Conservation (phyloP, 2,113 vertebrate genomes). For the Bujurquina vittata region DNA sequence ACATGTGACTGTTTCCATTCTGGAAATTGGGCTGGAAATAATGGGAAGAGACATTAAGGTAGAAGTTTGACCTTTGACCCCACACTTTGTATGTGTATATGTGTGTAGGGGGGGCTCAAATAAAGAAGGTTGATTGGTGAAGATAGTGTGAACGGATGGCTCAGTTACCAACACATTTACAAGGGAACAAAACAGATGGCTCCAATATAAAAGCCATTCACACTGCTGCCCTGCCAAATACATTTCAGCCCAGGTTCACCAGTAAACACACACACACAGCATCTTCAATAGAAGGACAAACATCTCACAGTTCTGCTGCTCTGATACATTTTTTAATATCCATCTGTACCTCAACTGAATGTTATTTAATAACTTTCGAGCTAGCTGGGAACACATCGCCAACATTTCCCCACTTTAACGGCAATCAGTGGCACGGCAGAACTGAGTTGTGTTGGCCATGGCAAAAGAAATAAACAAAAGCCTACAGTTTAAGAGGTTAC, state of each 20-base stretch:
- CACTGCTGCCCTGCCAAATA: constrained; percentile 16
- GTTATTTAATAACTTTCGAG: constrained; percentile 42
- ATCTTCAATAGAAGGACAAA: background rate
- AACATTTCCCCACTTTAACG: constrained; percentile 21
- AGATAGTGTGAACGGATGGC: constrained; percentile 33
- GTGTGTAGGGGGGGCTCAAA: background rate
- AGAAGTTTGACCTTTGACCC: constrained; percentile 59
- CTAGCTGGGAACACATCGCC: constrained; percentile 26
- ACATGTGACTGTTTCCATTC: constrained; percentile 57
- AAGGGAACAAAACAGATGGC: constrained; percentile 5
- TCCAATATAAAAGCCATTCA: constrained; percentile 44
- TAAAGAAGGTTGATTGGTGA: constrained; percentile 35
- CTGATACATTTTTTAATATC: constrained; percentile 38
- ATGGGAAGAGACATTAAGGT: constrained; percentile 34
- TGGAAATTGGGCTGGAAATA: constrained; percentile 62
- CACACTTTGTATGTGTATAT: background rate
- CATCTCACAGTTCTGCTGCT: background rate
- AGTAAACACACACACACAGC: background rate
- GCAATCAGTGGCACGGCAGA: constrained; percentile 19
- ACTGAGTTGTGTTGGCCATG: background rate
- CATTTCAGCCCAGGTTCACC: constrained; percentile 29
- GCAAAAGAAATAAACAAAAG: constrained; percentile 17
- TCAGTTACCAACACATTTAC: constrained; percentile 20
- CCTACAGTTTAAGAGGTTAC: background rate
- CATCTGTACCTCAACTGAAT: constrained; percentile 21